phyloP scores from a whole-genome alignment of 2,797 vertebrate genomes.

The Mallotus villosus region DNA sequence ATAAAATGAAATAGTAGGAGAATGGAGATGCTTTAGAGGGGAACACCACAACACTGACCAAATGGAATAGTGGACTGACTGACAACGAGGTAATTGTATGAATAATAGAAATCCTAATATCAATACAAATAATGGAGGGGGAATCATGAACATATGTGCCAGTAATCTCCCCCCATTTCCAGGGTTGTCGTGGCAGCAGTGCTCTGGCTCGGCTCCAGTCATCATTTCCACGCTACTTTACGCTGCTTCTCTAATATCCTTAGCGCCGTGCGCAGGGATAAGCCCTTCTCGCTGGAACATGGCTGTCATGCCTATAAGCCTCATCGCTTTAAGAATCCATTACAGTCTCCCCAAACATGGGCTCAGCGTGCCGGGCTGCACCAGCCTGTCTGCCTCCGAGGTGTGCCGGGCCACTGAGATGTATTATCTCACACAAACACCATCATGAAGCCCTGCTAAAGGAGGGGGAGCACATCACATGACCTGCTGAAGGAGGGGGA shows the following conservation, averaged over 20 bases:
- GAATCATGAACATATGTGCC: conserved; percentile 53
- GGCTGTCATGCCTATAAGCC: conserved; percentile 78
- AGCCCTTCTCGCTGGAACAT: conserved; percentile 75
- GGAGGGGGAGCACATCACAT: background rate
- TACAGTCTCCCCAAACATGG: conserved; percentile 72
- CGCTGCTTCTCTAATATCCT: conserved; percentile 81
- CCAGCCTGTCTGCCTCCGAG: conserved; percentile 68
- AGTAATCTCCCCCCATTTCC: conserved; percentile 56
- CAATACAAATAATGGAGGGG: conserved; percentile 61
- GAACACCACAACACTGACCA: conserved; percentile 47
- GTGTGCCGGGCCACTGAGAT: conserved; percentile 63
- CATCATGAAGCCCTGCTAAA: conserved; percentile 38
- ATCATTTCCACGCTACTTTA: conserved; percentile 80
- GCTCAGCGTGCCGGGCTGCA: conserved; percentile 74
- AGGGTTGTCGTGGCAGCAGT: conserved; percentile 57
- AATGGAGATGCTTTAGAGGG: conserved; percentile 30
- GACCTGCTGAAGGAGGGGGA: conserved; percentile 20
- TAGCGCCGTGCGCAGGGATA: conserved; percentile 76
- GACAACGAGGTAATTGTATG: conserved; percentile 58
- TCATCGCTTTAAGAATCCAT: conserved; percentile 77
- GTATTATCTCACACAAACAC: conserved; percentile 39
- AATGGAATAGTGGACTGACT: conserved; percentile 43
- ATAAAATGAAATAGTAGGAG: conserved; percentile 9
- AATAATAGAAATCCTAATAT: conserved; percentile 46
- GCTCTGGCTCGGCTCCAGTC: conserved; percentile 76